Evolutionary conservation across 2,797 vertebrate species (phyloP), one percentile per base, ranked within the genome.

Genomic region (Ataeniobius toweri): DNA sequence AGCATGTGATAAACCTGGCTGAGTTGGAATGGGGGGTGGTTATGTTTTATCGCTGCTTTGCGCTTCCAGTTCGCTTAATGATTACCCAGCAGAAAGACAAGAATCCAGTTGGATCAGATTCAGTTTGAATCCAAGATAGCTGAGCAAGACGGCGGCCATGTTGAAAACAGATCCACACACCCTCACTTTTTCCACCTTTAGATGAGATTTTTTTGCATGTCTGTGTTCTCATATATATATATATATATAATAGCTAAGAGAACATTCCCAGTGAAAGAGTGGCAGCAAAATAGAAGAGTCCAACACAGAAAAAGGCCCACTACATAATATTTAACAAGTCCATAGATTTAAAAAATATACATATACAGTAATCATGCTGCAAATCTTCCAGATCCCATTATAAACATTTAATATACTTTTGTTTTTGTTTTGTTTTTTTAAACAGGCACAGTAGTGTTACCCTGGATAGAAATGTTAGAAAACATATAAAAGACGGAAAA

Each of bases 401-500:
- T 86, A 90, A 94, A 94, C 91, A 93, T 80, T 87, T 92, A 86
- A 83, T 93, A 91, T 84, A 91, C 61, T 87, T 94, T 73, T 71
- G 53, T 56, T 56, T 67, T 20, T 24, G 28, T 78, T 79, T 91
- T 94, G 51, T 53, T 36, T 77, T 93, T 93, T 79, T 68, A 81
- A 92, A 95, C 91, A 98, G 97, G 97, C 97, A 98, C 96, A 94
- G 96, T 96, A 96, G 96, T 97, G 94, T 95, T 94, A 96, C 93
- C 95, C 95, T 95, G 94, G 94, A 92, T 93, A 96, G 95, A 88
- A 97, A 95, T 89, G 94, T 89, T 94, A 94, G 94, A 94, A 95
- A 90, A 91, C 81, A 86, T 89, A 88, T 86, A 86, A 83, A 91
- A 93, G 53, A 91, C 36, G 90, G 89, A 92, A 82, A 63, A 89